phyloP scores from a whole-genome alignment of 1,140 invertebrate species.

The Scaptomyza hsui region DNA sequence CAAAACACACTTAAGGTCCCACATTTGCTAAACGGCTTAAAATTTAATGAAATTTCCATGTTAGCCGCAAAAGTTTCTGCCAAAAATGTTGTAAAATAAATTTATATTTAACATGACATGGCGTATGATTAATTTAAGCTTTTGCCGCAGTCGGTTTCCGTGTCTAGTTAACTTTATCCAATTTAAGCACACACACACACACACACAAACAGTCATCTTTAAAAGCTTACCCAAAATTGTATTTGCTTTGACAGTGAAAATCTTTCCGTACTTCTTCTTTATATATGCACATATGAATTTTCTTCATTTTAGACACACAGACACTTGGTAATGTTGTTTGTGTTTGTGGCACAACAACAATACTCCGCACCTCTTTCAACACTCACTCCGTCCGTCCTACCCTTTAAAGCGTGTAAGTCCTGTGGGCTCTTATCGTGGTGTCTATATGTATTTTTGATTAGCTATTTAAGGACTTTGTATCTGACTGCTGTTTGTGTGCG shows the following conservation, averaged over 20 bases:
- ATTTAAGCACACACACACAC: constrained; percentile 24
- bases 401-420: background rate
- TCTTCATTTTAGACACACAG: constrained; percentile 1
- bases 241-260: constrained; percentile 16
- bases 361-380: no score
- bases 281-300: constrained; percentile 24
- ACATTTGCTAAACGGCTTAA: constrained; percentile 37
- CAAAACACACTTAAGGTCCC: constrained; percentile 31
- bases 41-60: constrained; percentile 73
- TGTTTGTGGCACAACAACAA: background rate
- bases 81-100: constrained; percentile 2
- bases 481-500: constrained; percentile 3
- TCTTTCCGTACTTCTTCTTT: constrained; percentile 2
- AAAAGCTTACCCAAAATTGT: constrained; percentile 9
- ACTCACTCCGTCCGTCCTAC: background rate
- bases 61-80: constrained; percentile 19
- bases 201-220: background rate
- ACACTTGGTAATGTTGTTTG: constrained; percentile 8
- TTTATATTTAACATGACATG: constrained; percentile 45
- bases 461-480: constrained; percentile 52
- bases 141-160: constrained; percentile 13
- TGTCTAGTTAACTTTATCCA: constrained; percentile 64
- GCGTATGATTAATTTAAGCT: constrained; percentile 73
- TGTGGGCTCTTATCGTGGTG: constrained; percentile 29
- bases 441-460: constrained; percentile 77